Conservation (phyloP, 2,797 vertebrate species). For the Huso huso region DNA sequence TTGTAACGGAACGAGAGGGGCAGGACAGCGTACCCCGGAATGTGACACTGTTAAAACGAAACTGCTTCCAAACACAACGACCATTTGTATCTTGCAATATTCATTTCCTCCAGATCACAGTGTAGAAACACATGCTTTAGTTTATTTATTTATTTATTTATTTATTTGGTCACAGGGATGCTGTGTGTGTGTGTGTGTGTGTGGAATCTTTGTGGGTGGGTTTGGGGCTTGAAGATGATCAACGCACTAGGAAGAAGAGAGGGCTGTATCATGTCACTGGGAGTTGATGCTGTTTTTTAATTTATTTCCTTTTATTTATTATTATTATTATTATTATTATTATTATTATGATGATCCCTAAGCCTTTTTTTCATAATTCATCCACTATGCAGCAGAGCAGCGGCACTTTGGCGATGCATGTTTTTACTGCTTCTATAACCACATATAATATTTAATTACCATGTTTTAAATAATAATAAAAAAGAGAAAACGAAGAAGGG, state of each 20-base stretch:
- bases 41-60: slow-evolving; percentile 62
- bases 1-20: slow-evolving; percentile 32
- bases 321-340: too few relatives aligned
- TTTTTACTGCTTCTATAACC: slow-evolving; percentile 20
- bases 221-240: slow-evolving; percentile 57
- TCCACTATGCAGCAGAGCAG: too few relatives aligned
- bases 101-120: slow-evolving; percentile 37
- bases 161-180: slow-evolving; percentile 30
- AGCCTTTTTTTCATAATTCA: too few relatives aligned
- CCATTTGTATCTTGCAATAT: slow-evolving; percentile 70
- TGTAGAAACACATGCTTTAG: slow-evolving; percentile 28
- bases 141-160: background rate
- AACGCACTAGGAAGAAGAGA: background rate
- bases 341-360: too few relatives aligned
- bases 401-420: slow-evolving; percentile 18
- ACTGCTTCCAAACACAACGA: slow-evolving; percentile 56
- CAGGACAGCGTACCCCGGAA: slow-evolving; percentile 39
- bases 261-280: slow-evolving; percentile 3
- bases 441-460: slow-evolving; percentile 2
- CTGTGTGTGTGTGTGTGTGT: slow-evolving; percentile 32
- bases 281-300: slow-evolving; percentile 8
- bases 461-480: too few relatives aligned
- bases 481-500: too few relatives aligned
- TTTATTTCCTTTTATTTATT: too few relatives aligned
- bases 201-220: slow-evolving; percentile 30